Conservation (phyloP, 2,797 vertebrate genomes). For the Danio choprae region DNA sequence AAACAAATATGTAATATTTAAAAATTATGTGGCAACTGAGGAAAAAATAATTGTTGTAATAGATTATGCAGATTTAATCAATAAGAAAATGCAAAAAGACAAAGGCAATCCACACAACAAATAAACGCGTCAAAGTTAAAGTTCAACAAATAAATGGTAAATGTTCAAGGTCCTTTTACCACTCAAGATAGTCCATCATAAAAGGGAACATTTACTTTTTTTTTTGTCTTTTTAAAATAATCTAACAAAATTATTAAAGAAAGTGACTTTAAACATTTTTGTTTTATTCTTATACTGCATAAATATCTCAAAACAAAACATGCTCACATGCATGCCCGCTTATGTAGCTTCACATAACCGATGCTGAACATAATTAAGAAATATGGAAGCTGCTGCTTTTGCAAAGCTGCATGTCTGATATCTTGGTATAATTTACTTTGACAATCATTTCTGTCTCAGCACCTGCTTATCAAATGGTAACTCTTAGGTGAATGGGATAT, state of each 20-base stretch:
- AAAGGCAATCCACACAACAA: no score
- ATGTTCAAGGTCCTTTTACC: no score
- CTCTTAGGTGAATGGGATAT: background rate
- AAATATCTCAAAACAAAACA: background rate
- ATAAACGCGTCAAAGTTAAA: no score
- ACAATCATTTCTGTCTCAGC: background rate
- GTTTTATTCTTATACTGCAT: slow-evolving; percentile 39
- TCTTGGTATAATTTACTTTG: background rate
- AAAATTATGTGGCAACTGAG: no score
- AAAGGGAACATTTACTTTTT: no score
- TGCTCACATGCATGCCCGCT: slow-evolving; percentile 7
- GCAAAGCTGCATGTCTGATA: background rate
- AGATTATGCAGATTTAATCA: no score
- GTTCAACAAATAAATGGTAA: no score
- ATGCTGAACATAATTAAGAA: background rate
- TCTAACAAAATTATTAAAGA: background rate
- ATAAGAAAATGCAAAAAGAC: no score
- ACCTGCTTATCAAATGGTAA: background rate
- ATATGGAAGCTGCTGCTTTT: background rate
- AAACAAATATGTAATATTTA: no score
- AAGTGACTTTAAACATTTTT: background rate
- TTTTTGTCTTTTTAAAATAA: background rate
- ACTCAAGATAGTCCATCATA: no score
- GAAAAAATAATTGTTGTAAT: no score
- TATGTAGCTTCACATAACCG: slow-evolving; percentile 18